A percentile compares a stretch with the other conserved stretches of the same genome.
Evolutionary conservation across 2,888 invertebrate species (phyloP).

Genomic region (Brenthis daphne): DNA sequence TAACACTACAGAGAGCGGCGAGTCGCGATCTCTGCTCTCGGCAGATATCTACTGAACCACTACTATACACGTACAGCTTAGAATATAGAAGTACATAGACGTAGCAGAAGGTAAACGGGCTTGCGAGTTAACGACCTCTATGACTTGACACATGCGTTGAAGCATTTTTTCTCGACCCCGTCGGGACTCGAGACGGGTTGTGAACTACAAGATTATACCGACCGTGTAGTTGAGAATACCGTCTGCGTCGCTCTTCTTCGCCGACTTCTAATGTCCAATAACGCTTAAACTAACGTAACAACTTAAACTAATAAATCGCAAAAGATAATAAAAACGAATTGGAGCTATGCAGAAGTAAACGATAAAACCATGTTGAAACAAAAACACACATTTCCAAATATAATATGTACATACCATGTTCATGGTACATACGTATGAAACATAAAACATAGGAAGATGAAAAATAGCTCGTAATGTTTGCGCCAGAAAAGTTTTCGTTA

Average conservation of each 20-base stretch:
- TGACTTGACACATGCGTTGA: constrained; percentile 25
- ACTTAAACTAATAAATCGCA: constrained; percentile 14
- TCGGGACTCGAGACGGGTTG: constrained; percentile 9
- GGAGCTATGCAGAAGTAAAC: neutral
- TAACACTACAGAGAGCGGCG: neutral
- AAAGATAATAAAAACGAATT: constrained; percentile 16
- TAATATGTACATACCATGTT: neutral
- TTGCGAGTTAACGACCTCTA: constrained; percentile 33
- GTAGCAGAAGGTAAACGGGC: no score
- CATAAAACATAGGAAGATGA: no score
- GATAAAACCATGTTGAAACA: neutral
- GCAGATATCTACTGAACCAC: no score
- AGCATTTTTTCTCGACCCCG: constrained; percentile 28
- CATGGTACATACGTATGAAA: no score
- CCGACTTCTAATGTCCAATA: neutral
- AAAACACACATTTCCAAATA: constrained; percentile 6
- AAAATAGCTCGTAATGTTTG: no score
- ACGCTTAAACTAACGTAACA: constrained; percentile 10
- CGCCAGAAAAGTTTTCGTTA: no score
- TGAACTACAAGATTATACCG: constrained; percentile 8
- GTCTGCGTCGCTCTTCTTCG: constrained; percentile 15
- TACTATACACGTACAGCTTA: no score
- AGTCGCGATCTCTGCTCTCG: no score
- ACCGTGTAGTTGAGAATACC: constrained; percentile 10
- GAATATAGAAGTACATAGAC: no score